Evolutionary conservation across 2,888 invertebrate genomes (phyloP).

Genomic region (Altica lythri): DNA sequence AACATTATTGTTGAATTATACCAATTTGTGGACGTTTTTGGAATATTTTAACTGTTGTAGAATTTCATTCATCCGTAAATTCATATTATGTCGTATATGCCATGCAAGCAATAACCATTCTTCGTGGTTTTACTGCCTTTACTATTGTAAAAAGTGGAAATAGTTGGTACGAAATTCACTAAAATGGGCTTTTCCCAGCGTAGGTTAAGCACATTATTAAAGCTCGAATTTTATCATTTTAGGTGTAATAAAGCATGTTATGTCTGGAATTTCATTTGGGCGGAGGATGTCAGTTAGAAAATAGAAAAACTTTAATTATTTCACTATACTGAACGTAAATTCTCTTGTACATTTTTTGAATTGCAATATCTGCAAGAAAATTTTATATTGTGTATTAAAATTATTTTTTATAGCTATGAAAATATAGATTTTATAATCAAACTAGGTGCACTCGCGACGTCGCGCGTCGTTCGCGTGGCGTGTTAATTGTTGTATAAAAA

Average conservation of each 20-base stretch:
- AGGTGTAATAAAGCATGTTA: constrained; percentile 16
- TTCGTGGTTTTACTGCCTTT: not conserved
- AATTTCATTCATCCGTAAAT: too few species aligned
- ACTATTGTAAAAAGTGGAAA: constrained; percentile 9
- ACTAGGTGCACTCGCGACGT: too few species aligned
- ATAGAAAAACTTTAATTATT: constrained; percentile 13
- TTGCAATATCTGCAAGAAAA: too few species aligned
- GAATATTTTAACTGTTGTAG: too few species aligned
- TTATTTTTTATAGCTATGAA: too few species aligned
- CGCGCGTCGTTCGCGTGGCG: too few species aligned
- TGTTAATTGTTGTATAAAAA: too few species aligned
- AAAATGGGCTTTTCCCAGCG: not conserved
- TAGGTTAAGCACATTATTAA: constrained; percentile 14
- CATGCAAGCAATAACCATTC: not conserved
- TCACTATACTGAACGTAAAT: not conserved
- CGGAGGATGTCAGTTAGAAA: not conserved
- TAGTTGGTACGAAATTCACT: constrained; percentile 8
- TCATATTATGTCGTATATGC: too few species aligned
- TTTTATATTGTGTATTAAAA: too few species aligned
- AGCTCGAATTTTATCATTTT: constrained; percentile 19
- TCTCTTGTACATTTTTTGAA: not conserved
- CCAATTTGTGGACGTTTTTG: too few species aligned
- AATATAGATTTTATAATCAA: too few species aligned
- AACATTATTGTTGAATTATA: too few species aligned
- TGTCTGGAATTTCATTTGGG: constrained; percentile 18